phyloP scores from a whole-genome alignment of 2,888 invertebrate species.

The Drosophila koepferae region DNA sequence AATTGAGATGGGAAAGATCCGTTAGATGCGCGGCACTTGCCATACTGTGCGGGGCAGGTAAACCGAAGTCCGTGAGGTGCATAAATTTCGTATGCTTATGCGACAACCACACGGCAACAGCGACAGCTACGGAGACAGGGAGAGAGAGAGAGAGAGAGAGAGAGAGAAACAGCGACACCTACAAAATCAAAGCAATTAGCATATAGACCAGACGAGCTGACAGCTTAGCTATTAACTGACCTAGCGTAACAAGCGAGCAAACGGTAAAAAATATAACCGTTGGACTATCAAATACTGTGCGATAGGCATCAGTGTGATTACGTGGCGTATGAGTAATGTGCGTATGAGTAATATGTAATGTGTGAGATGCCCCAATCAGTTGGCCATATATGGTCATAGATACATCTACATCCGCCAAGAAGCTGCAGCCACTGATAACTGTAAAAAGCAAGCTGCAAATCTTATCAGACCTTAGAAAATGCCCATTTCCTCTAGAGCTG shows the following conservation, averaged over 20 bases:
- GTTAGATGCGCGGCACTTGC: constrained; percentile 48
- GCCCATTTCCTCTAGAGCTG: constrained; percentile 23
- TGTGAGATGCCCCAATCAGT: constrained; percentile 7
- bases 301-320: constrained; percentile 48
- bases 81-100: constrained; percentile 42
- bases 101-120: constrained; percentile 4
- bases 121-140: background rate
- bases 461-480: constrained; percentile 29
- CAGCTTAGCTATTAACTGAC: constrained; percentile 43
- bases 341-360: constrained; percentile 64
- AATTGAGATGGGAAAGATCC: constrained; percentile 43
- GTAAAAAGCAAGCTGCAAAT: background rate
- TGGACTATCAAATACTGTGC: constrained; percentile 1
- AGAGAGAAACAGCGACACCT: constrained; percentile 24
- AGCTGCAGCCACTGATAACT: constrained; percentile 35
- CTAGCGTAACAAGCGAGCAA: constrained; percentile 34
- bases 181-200: constrained; percentile 40
- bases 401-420: constrained; percentile 12
- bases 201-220: constrained; percentile 29
- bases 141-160: background rate
- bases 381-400: constrained; percentile 27
- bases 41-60: constrained; percentile 36
- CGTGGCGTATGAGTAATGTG: constrained; percentile 72
- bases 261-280: constrained; percentile 26
- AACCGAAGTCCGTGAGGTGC: constrained; percentile 16